Evolutionary conservation across 2,113 vertebrate genomes (phyloP), one percentile per base, ranked within the genome.

Genomic region (Oplegnathus fasciatus): DNA sequence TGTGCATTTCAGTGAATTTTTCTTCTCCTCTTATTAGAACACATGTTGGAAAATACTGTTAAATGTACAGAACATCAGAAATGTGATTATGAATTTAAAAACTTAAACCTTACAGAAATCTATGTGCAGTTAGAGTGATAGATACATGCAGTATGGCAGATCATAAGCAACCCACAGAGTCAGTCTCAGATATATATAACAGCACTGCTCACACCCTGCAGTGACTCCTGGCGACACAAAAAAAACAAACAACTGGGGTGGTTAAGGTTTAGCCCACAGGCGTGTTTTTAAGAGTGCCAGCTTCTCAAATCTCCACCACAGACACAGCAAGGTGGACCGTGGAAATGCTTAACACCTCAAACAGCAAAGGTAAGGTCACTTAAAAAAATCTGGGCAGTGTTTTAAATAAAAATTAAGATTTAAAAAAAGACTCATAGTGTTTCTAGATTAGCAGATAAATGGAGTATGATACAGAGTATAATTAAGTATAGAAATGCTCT

Each of bases 311-410:
- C 52, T 77, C 26, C 2, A 10, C 14, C 37, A 50, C 8, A 62
- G 26, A 64, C 42, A 28, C 82, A 61, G 42, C 9, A 65, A n/a
- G 66, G 58, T 62, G 1, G 15, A 74, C 44, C 11, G 3, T 1
- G 37, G 81, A 85, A 62, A 86, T 76, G 64, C 0, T 2, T 1
- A 82, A 78, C 79, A 54, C 69, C 26, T 69, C 80, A 4, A 74
- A 73, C 75, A 82, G 0, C 65, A 44, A 83, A 81, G 89, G 93
- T 94, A 86, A 78, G 86, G 2, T 24, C n/a, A 34, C 15, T 40
- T 18, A 1, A 74, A 17, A 44, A 20, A 9, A 52, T 42, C 26
- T n/a, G 7, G 15, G 17, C 22, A 54, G 8, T 0, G n/a, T 46
- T 18, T 50, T 2, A n/a, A 13, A 34, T 13, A 24, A 9, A 37